Conservation (phyloP, 2,888 invertebrate genomes). For the Drosophila neotestacea region DNA sequence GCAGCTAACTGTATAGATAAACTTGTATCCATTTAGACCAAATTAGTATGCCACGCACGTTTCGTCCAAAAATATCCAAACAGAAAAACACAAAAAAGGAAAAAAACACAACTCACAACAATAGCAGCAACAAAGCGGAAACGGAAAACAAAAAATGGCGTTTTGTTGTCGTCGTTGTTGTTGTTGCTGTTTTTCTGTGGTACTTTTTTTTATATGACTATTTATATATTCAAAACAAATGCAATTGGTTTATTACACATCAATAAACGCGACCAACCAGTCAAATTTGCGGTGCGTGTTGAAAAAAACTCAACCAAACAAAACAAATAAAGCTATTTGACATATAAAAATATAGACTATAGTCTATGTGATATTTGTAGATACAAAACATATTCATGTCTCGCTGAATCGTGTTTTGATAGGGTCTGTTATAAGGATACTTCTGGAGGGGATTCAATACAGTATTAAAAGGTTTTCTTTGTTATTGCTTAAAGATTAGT, state of each 20-base stretch:
- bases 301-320: constrained; percentile 15
- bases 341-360: constrained; percentile 32
- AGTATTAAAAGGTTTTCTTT: no score
- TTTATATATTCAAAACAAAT: constrained; percentile 84
- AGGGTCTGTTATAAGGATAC: not conserved
- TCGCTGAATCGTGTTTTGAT: constrained; percentile 57
- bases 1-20: constrained; percentile 1
- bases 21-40: constrained; percentile 63
- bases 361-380: constrained; percentile 4
- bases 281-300: constrained; percentile 65
- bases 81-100: constrained; percentile 42
- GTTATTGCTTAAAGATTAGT: no score
- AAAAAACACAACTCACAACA: constrained; percentile 22
- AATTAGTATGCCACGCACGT: constrained; percentile 80
- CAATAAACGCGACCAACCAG: constrained; percentile 70
- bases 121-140: constrained; percentile 54
- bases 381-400: constrained; percentile 34
- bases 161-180: constrained; percentile 26
- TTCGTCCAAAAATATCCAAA: constrained; percentile 38
- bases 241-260: constrained; percentile 83
- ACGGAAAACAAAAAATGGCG: constrained; percentile 66
- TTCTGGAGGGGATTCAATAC: no score
- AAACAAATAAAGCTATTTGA: constrained; percentile 25
- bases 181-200: constrained; percentile 10
- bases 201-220: constrained; percentile 66